phyloP scores from a whole-genome alignment of 2,113 vertebrate species.

The Proterorhinus semilunaris region DNA sequence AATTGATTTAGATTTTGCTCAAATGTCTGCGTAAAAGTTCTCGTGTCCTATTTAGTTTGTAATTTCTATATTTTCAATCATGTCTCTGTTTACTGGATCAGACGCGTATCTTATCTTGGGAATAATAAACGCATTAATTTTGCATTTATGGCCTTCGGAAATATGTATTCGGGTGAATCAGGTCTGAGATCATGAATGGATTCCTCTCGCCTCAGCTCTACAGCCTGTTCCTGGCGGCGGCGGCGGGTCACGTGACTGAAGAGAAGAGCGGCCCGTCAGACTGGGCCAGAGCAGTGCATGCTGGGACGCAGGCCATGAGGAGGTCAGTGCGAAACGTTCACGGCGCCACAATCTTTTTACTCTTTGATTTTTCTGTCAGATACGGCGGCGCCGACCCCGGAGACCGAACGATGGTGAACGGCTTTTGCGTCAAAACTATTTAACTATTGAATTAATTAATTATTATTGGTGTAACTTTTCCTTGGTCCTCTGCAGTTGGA shows the following conservation, averaged over 20 bases:
- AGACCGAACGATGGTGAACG: slow-evolving; percentile 68
- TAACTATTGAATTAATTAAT: neutral
- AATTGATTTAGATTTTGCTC: too few relatives aligned
- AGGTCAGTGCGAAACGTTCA: slow-evolving; percentile 71
- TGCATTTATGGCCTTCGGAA: too few relatives aligned
- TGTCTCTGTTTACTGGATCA: too few relatives aligned
- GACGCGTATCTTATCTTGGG: too few relatives aligned
- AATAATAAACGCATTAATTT: too few relatives aligned
- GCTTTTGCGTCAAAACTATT: neutral
- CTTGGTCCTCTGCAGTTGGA: slow-evolving; percentile 79
- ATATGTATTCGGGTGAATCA: too few relatives aligned
- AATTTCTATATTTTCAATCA: too few relatives aligned
- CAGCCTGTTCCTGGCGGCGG: slow-evolving; percentile 89
- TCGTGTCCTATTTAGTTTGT: too few relatives aligned
- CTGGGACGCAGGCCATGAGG: slow-evolving; percentile 87
- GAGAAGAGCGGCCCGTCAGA: slow-evolving; percentile 44
- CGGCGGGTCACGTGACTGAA: slow-evolving; percentile 75
- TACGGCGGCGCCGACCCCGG: slow-evolving; percentile 65
- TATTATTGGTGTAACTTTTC: neutral
- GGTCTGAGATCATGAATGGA: too few relatives aligned
- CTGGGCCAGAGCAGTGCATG: slow-evolving; percentile 87
- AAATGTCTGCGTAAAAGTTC: too few relatives aligned
- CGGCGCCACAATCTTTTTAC: too few relatives aligned
- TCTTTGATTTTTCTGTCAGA: slow-evolving; percentile 26
- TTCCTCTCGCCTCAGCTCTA: slow-evolving; percentile 77